A percentile compares a stretch with the other conserved stretches of the same genome.
phyloP scores from a whole-genome alignment of 2,113 vertebrate genomes.

The Gyps fulvus region DNA sequence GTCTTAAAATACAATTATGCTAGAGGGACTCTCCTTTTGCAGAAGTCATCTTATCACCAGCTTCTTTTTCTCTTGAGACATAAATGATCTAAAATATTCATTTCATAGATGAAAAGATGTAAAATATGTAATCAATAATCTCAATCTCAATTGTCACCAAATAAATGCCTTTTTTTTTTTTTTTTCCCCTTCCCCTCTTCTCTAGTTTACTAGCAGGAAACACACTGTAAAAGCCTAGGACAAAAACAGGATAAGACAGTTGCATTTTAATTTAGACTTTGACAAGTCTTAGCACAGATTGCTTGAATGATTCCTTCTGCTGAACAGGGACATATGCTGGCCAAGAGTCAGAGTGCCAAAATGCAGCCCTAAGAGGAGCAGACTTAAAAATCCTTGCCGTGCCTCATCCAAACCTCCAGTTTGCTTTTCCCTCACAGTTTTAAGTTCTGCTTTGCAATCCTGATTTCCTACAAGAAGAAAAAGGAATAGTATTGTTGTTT shows the following conservation, averaged over 20 bases:
- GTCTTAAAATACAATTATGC: background rate
- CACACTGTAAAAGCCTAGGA: background rate
- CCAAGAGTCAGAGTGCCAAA: conserved; percentile 52
- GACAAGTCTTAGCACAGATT: conserved; percentile 18
- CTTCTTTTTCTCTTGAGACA: background rate
- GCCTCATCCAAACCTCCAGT: background rate
- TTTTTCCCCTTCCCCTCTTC: rapidly evolving
- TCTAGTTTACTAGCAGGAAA: background rate
- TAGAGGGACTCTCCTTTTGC: background rate
- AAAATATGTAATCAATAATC: background rate
- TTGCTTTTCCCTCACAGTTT: background rate
- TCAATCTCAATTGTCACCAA: background rate
- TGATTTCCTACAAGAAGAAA: background rate
- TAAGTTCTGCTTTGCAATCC: background rate
- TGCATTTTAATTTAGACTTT: conserved; percentile 20
- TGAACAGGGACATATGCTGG: conserved; percentile 20
- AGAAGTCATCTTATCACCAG: background rate
- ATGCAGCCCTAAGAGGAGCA: background rate
- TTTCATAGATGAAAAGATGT: background rate
- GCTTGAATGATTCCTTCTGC: conserved; percentile 32
- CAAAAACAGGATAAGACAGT: background rate
- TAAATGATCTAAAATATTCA: background rate
- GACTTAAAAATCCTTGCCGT: background rate
- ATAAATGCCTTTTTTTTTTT: too few relatives aligned
- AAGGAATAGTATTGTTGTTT: background rate